These are phyloP conservation scores for Eulemur mongoz DNA, from an alignment of 2,797 vertebrate genomes.

Conservation along the genomic window DNA sequence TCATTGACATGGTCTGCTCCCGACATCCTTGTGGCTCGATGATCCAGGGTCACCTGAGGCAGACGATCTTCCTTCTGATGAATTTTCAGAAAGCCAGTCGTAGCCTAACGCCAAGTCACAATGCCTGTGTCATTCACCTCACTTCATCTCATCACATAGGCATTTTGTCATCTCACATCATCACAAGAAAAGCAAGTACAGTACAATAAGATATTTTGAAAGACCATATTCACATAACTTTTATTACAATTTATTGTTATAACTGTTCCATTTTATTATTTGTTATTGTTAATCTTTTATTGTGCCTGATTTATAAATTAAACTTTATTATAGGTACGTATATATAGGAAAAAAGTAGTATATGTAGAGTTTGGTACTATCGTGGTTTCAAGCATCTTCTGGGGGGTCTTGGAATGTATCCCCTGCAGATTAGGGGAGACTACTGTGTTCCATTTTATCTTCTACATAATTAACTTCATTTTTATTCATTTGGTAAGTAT, in stretches of 20 bases:
- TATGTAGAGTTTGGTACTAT: neutral
- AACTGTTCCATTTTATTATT: neutral
- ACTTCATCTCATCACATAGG: neutral
- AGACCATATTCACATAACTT: neutral
- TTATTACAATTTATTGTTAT: neutral
- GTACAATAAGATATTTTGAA: neutral
- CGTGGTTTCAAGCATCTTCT: neutral
- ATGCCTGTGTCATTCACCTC: neutral
- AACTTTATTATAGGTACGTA: too few species aligned
- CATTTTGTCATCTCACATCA: neutral
- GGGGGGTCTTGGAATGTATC: neutral
- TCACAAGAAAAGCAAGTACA: neutral
- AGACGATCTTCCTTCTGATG: neutral
- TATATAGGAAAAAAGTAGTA: neutral
- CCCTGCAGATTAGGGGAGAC: too few species aligned
- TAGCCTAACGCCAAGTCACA: neutral
- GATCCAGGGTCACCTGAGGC: neutral
- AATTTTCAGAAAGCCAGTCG: neutral
- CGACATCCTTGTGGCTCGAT: neutral
- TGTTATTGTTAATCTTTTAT: neutral
- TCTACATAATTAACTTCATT: neutral
- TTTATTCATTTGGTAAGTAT: neutral
- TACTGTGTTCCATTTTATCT: neutral
- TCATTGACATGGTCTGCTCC: neutral
- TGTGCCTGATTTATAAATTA: neutral